Evolutionary conservation across 37 sponge, comb jelly and placozoan species (phyloP), one percentile per base, ranked within the genome.

Genomic region (Aplysina aerophoba): DNA sequence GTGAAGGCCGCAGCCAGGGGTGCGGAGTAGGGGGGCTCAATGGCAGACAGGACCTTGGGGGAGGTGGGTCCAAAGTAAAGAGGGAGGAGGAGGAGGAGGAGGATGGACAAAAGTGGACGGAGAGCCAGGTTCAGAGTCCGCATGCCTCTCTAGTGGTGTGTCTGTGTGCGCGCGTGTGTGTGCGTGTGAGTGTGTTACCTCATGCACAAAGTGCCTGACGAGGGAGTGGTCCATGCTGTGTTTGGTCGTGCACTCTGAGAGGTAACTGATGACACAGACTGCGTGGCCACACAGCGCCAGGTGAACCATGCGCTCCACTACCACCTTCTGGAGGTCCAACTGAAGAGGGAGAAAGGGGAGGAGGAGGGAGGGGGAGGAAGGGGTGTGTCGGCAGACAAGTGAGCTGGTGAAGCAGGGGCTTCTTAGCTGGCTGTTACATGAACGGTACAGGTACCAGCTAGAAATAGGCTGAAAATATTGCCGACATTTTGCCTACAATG

Each of bases 201-300:
- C 97, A 28, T 84, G 64, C 21, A 96, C 92, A 89, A 96, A 96
- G 71, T 96, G 92, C 62, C 97, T 67, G 38, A 96, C 84, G 50
- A 89, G 90, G n/a, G 97, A 96, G 28, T 88, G 89, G 72, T 96
- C 97, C 55, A 90, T 81, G 35, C 74, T 85, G 28, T 81, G 88
- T 40, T 25, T 84, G 62, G 66, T 69, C 64, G 86, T 84, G 79
- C 97, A 93, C 59, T 84, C 73, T 22, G 57, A 62, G 8, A 83
- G 36, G 60, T 59, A 31, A 36, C 35, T 56, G 15, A 77, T 59
- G 15, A 79, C 86, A 38, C 57, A 88, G 17, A 91, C 74, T 25
- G 90, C 92, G 83, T 93, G 83, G 8, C 94, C 97, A 89, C 97
- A 93, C 55, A 92, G 85, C 24, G 94, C 67, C 80, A 96, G 81